Evolutionary conservation across 2,797 vertebrate genomes (phyloP), one percentile per base, ranked within the genome.

Genomic region (Buphagus erythrorhynchus): DNA sequence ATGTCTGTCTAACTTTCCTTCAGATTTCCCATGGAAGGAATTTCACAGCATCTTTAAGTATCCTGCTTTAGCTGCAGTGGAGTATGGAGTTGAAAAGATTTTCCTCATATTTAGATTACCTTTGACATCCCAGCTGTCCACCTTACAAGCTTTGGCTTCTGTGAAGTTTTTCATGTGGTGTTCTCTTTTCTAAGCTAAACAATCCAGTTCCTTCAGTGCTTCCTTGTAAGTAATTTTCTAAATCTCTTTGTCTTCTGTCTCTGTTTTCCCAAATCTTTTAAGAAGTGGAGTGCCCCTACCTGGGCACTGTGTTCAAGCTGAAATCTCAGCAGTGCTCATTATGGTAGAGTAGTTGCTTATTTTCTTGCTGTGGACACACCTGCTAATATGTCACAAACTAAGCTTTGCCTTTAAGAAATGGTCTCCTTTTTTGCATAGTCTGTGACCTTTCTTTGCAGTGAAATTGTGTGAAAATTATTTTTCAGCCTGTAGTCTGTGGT

Each of bases 121-220:
- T 86, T 96, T 95, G 75, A 85, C 72, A 95, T 91, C 65, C 57
- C 85, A 93, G 72, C 72, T 91, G 82, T 95, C 85, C 25, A 72
- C 72, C 72, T 95, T 80, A 80, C 2, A 94, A 88, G 72, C 72
- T 94, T 86, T 91, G 20, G 4, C 75, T 83, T 93, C 88, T 80
- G 65, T 86, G 90, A 91, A 91, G 61, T 81, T 95, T 93, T 94
- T 91, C 85, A 88, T 4, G 10, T 61, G 68, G 20, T 73, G 17
- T 90, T 92, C 36, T 69, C 62, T 95, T 90, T 95, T 78, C 79
- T 92, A 84, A 91, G 66, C 82, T 92, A 92, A 96, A 73, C 65
- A 95, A 36, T 95, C 74, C 48, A 78, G 40, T 93, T 95, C 69
- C 82, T 88, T 76, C 59, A 40, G n/a, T 61, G 22, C 68, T 95